Conservation (phyloP, 2,797 vertebrate genomes). For the Xenopus petersii region DNA sequence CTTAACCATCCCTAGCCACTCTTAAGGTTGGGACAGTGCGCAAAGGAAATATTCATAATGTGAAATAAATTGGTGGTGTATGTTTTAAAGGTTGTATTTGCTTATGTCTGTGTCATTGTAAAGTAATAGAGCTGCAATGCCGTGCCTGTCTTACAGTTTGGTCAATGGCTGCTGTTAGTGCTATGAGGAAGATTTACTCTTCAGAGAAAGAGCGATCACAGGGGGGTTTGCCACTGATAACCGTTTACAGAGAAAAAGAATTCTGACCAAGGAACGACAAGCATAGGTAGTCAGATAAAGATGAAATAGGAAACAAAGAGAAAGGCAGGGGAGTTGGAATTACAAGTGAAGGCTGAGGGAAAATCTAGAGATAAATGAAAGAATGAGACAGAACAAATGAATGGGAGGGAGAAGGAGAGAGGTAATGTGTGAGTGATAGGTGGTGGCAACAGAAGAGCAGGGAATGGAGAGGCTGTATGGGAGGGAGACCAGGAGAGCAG, state of each 20-base stretch:
- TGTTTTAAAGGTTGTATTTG: too few relatives aligned
- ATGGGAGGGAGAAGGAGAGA: background rate
- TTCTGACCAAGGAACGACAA: background rate
- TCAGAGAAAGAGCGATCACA: too few relatives aligned
- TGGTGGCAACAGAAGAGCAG: background rate
- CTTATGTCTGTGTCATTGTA: too few relatives aligned
- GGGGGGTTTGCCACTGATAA: background rate
- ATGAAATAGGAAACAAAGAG: background rate
- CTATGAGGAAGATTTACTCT: too few relatives aligned
- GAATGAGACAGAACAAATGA: background rate
- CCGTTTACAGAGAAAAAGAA: background rate
- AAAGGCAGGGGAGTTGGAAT: background rate
- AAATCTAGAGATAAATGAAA: background rate
- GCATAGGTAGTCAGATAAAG: background rate
- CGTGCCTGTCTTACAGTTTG: too few relatives aligned
- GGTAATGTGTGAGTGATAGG: background rate
- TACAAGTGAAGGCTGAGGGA: background rate
- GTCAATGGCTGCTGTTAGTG: too few relatives aligned
- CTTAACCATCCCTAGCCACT: too few relatives aligned
- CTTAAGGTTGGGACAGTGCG: too few relatives aligned
- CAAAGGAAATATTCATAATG: too few relatives aligned
- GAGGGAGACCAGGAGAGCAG: slow-evolving; percentile 50
- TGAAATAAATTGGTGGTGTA: too few relatives aligned
- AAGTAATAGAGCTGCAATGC: too few relatives aligned
- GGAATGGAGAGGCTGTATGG: background rate